Evolutionary conservation across 2,113 vertebrate genomes (phyloP).

Genomic region (Indri indri): DNA sequence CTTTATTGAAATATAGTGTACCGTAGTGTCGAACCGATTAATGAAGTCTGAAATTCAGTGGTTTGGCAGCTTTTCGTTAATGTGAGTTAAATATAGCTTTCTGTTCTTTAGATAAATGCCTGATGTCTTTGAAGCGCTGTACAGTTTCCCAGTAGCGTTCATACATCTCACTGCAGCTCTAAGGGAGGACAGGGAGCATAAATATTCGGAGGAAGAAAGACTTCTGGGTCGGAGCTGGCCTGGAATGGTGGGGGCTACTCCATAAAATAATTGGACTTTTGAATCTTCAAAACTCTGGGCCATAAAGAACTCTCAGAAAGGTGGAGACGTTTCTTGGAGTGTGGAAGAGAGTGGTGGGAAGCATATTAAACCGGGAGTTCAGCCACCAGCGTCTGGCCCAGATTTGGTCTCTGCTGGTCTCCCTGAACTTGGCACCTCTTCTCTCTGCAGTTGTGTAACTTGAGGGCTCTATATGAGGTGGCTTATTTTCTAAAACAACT

Average conservation of each 20-base stretch:
- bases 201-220: neutral
- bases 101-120: neutral
- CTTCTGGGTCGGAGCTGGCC: neutral
- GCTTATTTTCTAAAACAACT: slow-evolving; percentile 37
- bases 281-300: neutral
- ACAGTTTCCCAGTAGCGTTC: neutral
- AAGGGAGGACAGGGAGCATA: neutral
- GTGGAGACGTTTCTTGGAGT: neutral
- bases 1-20: neutral
- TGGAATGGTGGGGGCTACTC: neutral
- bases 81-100: neutral
- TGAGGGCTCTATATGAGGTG: neutral
- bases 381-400: neutral
- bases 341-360: neutral
- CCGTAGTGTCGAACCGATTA: neutral
- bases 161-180: neutral
- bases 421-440: slow-evolving; percentile 39
- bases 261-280: neutral
- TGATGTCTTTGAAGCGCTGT: neutral
- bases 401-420: neutral
- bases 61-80: neutral
- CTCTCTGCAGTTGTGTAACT: slow-evolving; percentile 43
- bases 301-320: neutral
- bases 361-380: neutral
- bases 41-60: neutral